Evolutionary conservation across 2,797 vertebrate species (phyloP).

Genomic region (Acanthiza pusilla): DNA sequence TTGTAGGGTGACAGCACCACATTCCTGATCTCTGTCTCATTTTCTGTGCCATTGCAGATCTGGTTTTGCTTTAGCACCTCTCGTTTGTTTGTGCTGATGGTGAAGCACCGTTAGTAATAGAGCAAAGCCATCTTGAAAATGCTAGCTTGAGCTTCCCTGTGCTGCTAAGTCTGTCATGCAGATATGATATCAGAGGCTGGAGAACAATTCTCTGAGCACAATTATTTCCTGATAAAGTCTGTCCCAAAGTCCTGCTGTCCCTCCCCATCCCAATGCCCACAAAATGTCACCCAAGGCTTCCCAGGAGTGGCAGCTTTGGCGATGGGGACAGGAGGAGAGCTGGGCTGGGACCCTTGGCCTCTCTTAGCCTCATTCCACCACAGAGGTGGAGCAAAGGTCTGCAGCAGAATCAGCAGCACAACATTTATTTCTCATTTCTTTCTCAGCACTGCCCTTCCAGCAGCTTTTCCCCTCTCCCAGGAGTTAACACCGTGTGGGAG

Average conservation of each 20-base stretch:
- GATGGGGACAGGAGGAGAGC: accelerated
- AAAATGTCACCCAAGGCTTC: background rate
- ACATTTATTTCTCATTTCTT: background rate
- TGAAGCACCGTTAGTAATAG: background rate
- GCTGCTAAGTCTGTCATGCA: background rate
- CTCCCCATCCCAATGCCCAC: background rate
- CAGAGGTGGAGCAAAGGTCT: background rate
- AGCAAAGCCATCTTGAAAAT: background rate
- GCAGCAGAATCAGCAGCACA: background rate
- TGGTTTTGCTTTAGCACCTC: background rate
- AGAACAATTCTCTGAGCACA: background rate
- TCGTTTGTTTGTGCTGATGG: background rate
- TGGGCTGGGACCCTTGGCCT: accelerated
- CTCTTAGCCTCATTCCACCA: too few relatives aligned
- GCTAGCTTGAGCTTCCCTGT: background rate
- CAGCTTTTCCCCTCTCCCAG: background rate
- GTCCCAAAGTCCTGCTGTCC: background rate
- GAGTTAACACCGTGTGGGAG: background rate
- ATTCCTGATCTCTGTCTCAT: background rate
- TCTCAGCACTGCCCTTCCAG: background rate
- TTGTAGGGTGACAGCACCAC: background rate
- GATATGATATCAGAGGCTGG: background rate
- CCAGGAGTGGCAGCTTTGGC: background rate
- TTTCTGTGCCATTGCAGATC: background rate
- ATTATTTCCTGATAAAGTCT: background rate